Conservation (phyloP, 2,888 invertebrate genomes). For the Spatulosminthurus flaviceps region DNA sequence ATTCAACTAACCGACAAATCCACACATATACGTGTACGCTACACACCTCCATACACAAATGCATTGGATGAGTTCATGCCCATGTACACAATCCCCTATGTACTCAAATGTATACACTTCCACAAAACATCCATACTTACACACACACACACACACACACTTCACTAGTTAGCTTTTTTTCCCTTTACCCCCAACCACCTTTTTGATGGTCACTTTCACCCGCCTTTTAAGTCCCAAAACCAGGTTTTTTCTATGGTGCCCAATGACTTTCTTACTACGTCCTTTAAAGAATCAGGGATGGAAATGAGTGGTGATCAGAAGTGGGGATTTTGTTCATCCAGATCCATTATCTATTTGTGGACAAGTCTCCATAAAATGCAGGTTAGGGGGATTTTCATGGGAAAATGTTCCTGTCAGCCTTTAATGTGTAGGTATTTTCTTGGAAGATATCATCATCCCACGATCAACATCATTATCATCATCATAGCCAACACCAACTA, state of each 20-base stretch:
- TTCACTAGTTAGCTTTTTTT: too few relatives aligned
- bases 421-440: constrained; percentile 26
- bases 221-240: constrained; percentile 14
- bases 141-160: too few relatives aligned
- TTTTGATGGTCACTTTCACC: constrained; percentile 36
- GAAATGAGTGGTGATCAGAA: constrained; percentile 36
- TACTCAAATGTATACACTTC: neutral
- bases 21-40: constrained; percentile 16
- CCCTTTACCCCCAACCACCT: neutral
- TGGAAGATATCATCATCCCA: neutral
- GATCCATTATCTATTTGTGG: constrained; percentile 3
- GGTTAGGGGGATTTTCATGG: neutral
- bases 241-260: neutral
- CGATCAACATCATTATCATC: neutral
- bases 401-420: constrained; percentile 24
- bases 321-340: constrained; percentile 11
- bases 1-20: constrained; percentile 41
- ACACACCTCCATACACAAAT: neutral
- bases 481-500: neutral
- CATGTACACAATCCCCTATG: neutral
- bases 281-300: constrained; percentile 25
- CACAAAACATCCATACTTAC: neutral
- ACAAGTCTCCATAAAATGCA: constrained; percentile 14
- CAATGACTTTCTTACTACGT: neutral
- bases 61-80: too few relatives aligned